Evolutionary conservation across 2,113 vertebrate genomes (phyloP).

Genomic region (Rhombomys opimus): DNA sequence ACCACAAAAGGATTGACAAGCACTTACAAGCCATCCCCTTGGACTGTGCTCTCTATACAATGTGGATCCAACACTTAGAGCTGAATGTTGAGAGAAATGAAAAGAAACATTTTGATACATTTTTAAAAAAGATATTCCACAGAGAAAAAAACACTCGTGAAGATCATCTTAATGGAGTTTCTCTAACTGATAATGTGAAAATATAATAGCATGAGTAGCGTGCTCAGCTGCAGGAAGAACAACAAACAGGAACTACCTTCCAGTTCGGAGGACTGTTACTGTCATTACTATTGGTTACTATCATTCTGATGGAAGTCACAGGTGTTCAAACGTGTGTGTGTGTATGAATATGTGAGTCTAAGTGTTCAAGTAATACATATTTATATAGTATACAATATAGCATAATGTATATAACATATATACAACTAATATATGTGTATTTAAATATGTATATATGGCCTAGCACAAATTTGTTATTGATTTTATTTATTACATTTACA

Average conservation of each 20-base stretch:
- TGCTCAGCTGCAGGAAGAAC: neutral
- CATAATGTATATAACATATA: no score
- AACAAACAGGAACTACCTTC: neutral
- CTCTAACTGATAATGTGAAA: neutral
- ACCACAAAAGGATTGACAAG: neutral
- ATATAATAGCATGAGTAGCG: neutral
- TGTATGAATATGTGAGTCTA: no score
- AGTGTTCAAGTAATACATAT: no score
- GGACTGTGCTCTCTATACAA: neutral
- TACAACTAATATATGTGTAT: no score
- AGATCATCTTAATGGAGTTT: neutral
- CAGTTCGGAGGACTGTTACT: neutral
- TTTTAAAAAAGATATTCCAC: neutral
- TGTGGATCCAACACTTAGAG: neutral
- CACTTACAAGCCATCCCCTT: neutral
- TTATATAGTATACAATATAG: no score
- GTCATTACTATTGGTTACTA: no score
- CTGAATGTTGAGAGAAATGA: neutral
- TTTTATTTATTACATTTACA: neutral
- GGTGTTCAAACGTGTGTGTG: neutral
- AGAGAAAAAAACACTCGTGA: neutral
- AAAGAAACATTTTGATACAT: neutral
- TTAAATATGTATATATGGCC: no score
- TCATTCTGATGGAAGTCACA: neutral
- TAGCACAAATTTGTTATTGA: neutral